Conservation (phyloP, 2,797 vertebrate species). For the Poecilia velifera region DNA sequence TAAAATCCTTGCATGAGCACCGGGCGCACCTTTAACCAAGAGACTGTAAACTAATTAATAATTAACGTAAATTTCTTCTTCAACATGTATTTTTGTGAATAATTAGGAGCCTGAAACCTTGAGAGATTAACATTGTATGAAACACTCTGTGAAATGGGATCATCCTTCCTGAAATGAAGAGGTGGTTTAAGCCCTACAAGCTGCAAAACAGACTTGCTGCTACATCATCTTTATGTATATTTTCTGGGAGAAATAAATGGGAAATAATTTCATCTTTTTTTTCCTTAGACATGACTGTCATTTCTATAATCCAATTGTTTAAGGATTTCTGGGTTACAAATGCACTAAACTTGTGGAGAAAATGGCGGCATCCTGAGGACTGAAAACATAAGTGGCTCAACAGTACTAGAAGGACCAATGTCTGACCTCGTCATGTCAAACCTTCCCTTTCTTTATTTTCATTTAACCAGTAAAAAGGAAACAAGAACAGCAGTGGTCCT, state of each 20-base stretch:
- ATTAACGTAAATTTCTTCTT: background rate
- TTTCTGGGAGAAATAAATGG: background rate
- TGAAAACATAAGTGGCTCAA: conserved; percentile 65
- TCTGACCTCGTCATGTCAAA: conserved; percentile 28
- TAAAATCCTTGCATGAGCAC: background rate
- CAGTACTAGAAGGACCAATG: conserved; percentile 36
- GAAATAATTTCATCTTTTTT: background rate
- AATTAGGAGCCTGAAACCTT: background rate
- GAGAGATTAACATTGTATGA: background rate
- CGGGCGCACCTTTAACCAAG: background rate
- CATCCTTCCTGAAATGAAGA: background rate
- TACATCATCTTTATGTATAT: background rate
- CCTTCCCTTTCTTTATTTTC: conserved; percentile 39
- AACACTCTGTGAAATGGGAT: background rate
- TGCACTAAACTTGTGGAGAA: background rate
- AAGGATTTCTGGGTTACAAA: background rate
- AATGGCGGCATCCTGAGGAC: conserved; percentile 36
- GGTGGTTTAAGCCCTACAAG: background rate
- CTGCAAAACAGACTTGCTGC: background rate
- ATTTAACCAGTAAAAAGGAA: background rate
- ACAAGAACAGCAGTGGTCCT: background rate
- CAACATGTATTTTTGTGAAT: background rate
- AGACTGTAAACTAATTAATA: background rate
- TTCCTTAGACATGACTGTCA: background rate
- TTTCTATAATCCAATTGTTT: background rate